These are phyloP conservation scores for Ciconia nigra DNA, from an alignment of 2,797 vertebrate genomes.

Conservation along the genomic window DNA sequence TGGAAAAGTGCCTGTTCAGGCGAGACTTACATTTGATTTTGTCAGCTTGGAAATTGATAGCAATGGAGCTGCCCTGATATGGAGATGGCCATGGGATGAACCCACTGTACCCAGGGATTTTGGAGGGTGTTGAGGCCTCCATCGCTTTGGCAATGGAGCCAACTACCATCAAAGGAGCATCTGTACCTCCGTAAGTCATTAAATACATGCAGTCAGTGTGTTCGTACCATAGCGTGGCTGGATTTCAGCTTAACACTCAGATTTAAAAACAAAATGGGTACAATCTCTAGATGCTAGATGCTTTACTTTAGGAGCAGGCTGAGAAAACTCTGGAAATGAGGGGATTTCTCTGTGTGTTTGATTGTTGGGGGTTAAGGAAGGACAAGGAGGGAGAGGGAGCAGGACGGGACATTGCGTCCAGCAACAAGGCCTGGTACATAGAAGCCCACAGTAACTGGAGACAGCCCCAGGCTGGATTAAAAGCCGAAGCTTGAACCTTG, in stretches of 20 bases:
- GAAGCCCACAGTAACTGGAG: not conserved
- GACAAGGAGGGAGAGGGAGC: not conserved
- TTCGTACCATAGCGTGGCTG: fast-evolving
- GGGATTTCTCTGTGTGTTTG: not conserved
- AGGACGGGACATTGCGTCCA: not conserved
- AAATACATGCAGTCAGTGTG: no score
- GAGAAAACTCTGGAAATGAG: not conserved
- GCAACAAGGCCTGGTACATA: not conserved
- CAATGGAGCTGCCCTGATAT: not conserved
- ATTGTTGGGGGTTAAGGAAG: not conserved
- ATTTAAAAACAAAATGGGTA: not conserved
- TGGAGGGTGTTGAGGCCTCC: not conserved
- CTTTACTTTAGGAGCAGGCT: not conserved
- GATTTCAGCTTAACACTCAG: not conserved
- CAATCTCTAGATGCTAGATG: not conserved
- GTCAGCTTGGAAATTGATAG: not conserved
- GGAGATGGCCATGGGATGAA: not conserved
- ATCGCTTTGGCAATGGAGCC: not conserved
- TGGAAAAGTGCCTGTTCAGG: not conserved
- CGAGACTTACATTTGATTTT: not conserved
- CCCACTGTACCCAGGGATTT: not conserved
- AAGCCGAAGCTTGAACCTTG: not conserved
- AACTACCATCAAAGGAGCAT: not conserved
- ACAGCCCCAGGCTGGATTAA: not conserved
- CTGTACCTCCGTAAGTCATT: not conserved